Evolutionary conservation across 2,113 vertebrate genomes (phyloP).

Genomic region (Lynx canadensis): DNA sequence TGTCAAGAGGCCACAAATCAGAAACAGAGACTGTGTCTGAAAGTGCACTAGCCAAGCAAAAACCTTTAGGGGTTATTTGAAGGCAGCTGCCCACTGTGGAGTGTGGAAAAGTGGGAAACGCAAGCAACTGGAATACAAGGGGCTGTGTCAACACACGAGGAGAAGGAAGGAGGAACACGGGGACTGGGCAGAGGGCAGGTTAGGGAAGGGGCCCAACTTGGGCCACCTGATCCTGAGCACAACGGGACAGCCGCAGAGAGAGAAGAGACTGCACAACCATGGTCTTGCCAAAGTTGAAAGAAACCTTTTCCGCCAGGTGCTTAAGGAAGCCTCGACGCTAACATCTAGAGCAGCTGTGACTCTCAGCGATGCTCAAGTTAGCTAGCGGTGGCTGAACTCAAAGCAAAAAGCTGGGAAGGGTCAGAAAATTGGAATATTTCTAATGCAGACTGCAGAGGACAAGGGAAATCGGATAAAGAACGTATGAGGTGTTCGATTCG

Average conservation of each 20-base stretch:
- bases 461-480: background rate
- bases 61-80: background rate
- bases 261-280: background rate
- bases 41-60: background rate
- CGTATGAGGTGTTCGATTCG: background rate
- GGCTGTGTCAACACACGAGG: background rate
- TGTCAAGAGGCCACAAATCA: slow-evolving; percentile 47
- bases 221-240: background rate
- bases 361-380: background rate
- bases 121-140: background rate
- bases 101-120: background rate
- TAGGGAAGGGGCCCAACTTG: background rate
- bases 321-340: background rate
- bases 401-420: slow-evolving; percentile 28
- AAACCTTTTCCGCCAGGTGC: background rate
- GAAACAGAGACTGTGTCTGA: slow-evolving; percentile 21
- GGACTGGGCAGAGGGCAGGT: background rate
- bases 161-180: background rate
- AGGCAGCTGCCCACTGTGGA: background rate
- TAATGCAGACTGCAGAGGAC: background rate
- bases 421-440: background rate
- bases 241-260: background rate
- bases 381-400: background rate
- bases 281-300: background rate
- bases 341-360: background rate